Evolutionary conservation across 2,888 invertebrate genomes (phyloP).

Genomic region (Lithophane ornitopus): DNA sequence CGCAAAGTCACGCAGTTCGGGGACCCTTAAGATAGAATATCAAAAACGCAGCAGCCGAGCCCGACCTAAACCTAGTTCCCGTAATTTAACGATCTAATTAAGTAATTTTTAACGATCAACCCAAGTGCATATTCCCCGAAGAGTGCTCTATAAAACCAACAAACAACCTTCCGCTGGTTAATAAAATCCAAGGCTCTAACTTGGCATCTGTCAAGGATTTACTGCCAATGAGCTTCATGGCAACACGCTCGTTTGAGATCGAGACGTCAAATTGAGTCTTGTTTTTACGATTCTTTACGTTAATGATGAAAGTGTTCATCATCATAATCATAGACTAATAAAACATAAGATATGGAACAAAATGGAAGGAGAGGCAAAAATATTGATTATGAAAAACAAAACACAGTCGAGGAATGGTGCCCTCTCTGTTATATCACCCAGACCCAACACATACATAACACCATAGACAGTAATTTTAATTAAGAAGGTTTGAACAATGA

Average conservation of each 20-base stretch:
- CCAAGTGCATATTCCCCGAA: constrained; percentile 11
- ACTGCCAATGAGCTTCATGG: constrained; percentile 12
- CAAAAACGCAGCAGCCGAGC: neutral
- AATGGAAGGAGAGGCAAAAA: neutral
- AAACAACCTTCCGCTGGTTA: neutral
- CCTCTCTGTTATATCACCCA: neutral
- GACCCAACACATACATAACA: neutral
- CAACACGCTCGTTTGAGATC: neutral
- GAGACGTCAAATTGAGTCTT: neutral
- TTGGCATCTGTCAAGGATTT: constrained; percentile 10
- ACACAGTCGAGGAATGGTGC: neutral
- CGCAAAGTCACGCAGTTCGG: too few relatives aligned
- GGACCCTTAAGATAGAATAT: neutral
- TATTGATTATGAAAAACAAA: constrained; percentile 2
- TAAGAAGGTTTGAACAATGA: constrained; percentile 60
- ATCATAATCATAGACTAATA: too few relatives aligned
- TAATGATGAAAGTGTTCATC: too few relatives aligned
- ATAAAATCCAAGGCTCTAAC: constrained; percentile 28
- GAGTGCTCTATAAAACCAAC: constrained; percentile 31
- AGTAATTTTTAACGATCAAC: constrained; percentile 22
- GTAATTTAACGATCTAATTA: too few relatives aligned
- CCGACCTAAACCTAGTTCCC: neutral
- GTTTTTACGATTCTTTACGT: neutral
- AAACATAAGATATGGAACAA: too few relatives aligned
- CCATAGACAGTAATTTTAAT: constrained; percentile 54